Evolutionary conservation across 2,113 vertebrate species (phyloP).

Genomic region (Malurus melanocephalus): DNA sequence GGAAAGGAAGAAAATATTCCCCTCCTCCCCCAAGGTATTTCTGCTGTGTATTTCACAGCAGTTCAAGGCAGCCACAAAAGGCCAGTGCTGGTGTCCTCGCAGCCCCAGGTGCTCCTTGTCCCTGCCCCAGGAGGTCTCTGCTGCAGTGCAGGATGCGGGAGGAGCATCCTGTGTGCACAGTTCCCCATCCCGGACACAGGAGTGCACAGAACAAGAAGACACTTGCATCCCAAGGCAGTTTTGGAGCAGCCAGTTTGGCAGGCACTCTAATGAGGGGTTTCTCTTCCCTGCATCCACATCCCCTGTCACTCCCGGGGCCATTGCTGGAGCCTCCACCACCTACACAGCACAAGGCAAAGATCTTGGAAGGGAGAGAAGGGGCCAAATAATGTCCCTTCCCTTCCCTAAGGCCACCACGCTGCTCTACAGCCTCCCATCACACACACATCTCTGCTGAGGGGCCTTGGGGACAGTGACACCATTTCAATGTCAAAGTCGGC

Average conservation of each 20-base stretch:
- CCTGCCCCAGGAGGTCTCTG: neutral
- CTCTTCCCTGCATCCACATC: neutral
- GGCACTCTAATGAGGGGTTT: neutral
- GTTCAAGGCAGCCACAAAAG: neutral
- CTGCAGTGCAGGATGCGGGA: neutral
- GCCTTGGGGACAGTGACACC: accelerated
- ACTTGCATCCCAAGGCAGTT: neutral
- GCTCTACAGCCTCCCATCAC: neutral
- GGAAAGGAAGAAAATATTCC: neutral
- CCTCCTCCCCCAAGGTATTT: neutral
- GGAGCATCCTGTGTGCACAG: accelerated
- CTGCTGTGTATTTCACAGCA: neutral
- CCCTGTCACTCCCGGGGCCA: accelerated
- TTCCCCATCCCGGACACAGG: accelerated
- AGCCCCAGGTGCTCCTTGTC: neutral
- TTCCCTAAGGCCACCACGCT: neutral
- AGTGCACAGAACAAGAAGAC: neutral
- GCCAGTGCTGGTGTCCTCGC: neutral
- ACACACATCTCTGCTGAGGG: neutral
- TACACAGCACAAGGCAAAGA: neutral
- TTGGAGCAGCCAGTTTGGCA: neutral
- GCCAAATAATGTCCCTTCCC: no score
- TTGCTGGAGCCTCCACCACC: accelerated
- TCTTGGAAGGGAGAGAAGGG: neutral
- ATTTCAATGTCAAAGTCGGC: neutral